Base-by-base conservation (phyloP, 1,140 invertebrate genomes). In the Brevipalpus yothersi region DNA sequence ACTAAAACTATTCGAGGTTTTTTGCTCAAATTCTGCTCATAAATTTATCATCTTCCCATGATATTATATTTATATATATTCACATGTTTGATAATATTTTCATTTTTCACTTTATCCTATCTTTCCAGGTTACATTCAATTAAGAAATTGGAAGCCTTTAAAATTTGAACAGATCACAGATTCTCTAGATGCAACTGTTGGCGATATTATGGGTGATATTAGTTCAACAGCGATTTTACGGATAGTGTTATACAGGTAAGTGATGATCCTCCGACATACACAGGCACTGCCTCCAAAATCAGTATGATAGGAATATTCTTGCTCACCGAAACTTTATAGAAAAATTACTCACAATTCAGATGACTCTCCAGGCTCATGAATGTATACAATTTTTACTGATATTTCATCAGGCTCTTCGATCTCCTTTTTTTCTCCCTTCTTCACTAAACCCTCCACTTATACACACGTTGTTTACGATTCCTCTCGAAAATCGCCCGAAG, bases 121-220 rank as follows among this genome's bases (percentile, higher is more conserved):
- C 71, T 60, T 54, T 42, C 59, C 73, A 81, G 86, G 86, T 63
- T 82, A 83, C 45, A 80, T 94, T 49, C 81, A 89, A 15, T 82
- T 94, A 65, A 86, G 87, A 68, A 91, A 93, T 67, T 93, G 90
- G 90, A 88, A 87, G 69, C 85, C 89, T 1, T 70, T 94, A 43
- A 78, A 81, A 4, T 81, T 93, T 69, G 88, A 92, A 63, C 81
- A 83, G 65, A 88, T 95, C 61, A 85, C 85, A 4, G 86, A 91
- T 63, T 82, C 83, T 63, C 80, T 81, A 0, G 70, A 83, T 9
- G 79, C 84, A 42, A 91, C 87, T 0, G 84, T 94, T 0, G 86
- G 85, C 19, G 88, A 94, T 67, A 88, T 95, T 56, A 74, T 94
- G 31, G 86, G 87, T 2, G 90, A 94, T 72, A 69, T 95, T 61